Percentiles rank a stretch among this genome's conserved stretches.
Conservation (phyloP, 2,888 invertebrate genomes). For the Parnassius smintheus region DNA sequence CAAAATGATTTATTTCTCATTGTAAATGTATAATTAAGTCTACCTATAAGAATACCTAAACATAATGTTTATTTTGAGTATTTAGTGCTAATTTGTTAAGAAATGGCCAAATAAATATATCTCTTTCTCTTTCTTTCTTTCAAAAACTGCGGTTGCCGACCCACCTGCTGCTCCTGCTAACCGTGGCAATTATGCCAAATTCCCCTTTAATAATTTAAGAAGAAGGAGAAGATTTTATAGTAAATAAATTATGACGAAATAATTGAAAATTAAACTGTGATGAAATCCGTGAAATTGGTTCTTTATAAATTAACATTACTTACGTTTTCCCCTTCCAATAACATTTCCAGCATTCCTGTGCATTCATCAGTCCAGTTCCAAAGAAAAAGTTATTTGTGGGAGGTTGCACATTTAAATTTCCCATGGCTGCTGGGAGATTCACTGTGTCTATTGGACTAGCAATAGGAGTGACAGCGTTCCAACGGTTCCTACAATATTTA, state of each 20-base stretch:
- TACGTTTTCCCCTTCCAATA: constrained; percentile 72
- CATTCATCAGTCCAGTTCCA: constrained; percentile 42
- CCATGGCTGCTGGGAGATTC: constrained; percentile 33
- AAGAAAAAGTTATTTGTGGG: constrained; percentile 57
- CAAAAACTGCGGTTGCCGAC: too few relatives aligned
- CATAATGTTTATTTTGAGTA: too few relatives aligned
- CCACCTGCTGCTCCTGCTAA: too few relatives aligned
- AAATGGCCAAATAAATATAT: too few relatives aligned
- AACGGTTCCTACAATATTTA: constrained; percentile 44
- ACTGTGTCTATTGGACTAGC: constrained; percentile 50
- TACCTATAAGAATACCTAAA: too few relatives aligned
- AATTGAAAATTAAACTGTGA: background rate
- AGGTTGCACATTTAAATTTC: constrained; percentile 35
- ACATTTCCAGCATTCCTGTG: constrained; percentile 62
- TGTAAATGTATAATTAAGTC: too few relatives aligned
- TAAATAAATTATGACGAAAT: background rate
- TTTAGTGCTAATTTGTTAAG: too few relatives aligned
- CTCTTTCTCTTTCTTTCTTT: too few relatives aligned
- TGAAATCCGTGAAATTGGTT: background rate
- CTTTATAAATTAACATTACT: constrained; percentile 35
- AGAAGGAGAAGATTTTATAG: background rate
- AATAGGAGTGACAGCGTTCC: constrained; percentile 60
- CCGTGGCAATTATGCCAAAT: background rate
- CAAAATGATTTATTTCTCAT: too few relatives aligned
- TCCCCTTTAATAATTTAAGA: too few relatives aligned